Base-by-base conservation (phyloP, 2,113 vertebrate species). In the Burhinus oedicnemus region DNA sequence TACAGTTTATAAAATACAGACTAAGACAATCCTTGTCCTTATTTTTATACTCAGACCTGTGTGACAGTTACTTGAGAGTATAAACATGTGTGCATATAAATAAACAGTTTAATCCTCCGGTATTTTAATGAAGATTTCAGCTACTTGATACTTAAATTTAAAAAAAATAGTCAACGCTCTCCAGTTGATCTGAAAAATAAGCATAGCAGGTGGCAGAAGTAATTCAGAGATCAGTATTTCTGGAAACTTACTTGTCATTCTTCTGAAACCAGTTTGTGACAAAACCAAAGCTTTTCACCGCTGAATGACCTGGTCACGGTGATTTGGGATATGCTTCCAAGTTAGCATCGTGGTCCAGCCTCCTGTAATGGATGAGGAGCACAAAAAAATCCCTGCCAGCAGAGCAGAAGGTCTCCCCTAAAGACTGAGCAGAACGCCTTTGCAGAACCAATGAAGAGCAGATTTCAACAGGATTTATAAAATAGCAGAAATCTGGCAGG, bases 1-100 rank as follows among this genome's bases (percentile, higher is more conserved):
- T 47, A 57, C 77, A 81, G 83, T 91, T 97, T 89, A 89, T 78
- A 89, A 82, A 92, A 75, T 26, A 68, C n/a, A 55, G 64, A 20
- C 27, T 25, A 55, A 58, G 60, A 71, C 79, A 89, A 74, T 95
- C 72, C 26, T 51, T 83, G 34, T 78, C 42, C 79, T 74, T 88
- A 26, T 68, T 80, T 96, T 57, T 93, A 19, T 80, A 42, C 22
- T 82, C 26, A 49, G 15, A 84, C 54, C 44, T 75, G 60, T 87
- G 45, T 81, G 38, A 62, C 75, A 52, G 68, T 74, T 96, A 44
- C 23, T 85, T 90, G 51, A 61, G 62, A 45, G 32, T 77, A 74
- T 84, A 80, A 81, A 62, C 26, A 27, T 52, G 5, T 42, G 47
- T 83, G 34, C n/a, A 23, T 70, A 54, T 80, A 85, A 93, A 89